Percentiles rank a stretch among this genome's conserved stretches.
These are phyloP conservation scores for Caerostris darwini DNA, from an alignment of 1,140 invertebrate genomes.

Conservation along the genomic window DNA sequence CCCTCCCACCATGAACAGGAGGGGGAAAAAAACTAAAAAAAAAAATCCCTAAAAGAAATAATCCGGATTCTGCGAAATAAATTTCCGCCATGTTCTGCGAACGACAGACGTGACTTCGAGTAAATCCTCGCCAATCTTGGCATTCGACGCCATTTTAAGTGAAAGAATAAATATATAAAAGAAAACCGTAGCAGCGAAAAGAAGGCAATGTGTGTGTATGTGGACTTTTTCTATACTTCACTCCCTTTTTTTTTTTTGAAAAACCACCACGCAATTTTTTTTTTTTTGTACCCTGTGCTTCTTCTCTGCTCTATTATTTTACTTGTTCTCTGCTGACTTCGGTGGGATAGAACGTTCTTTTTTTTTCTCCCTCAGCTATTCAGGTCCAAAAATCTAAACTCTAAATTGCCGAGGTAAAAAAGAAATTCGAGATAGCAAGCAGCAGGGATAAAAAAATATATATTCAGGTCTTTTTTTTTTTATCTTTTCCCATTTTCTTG, in stretches of 20 bases:
- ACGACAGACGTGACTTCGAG: conserved; percentile 67
- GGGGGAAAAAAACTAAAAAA: background rate
- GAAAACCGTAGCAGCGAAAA: conserved; percentile 28
- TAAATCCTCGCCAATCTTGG: conserved; percentile 73
- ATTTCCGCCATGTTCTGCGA: conserved; percentile 72
- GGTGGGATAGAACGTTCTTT: conserved; percentile 25
- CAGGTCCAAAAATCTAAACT: conserved; percentile 53
- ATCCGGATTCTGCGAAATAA: conserved; percentile 67
- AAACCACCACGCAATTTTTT: conserved; percentile 63
- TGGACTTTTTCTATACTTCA: background rate
- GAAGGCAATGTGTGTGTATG: background rate
- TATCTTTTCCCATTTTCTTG: conserved; percentile 42
- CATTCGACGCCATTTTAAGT: conserved; percentile 74
- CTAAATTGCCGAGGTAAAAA: conserved; percentile 50
- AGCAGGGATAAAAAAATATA: background rate
- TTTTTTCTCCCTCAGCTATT: conserved; percentile 42
- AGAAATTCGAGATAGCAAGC: background rate
- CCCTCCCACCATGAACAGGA: background rate
- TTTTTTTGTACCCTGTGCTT: background rate
- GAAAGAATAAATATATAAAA: conserved; percentile 67
- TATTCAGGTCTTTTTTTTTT: background rate
- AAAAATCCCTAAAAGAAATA: conserved; percentile 59
- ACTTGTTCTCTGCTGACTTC: conserved; percentile 45
- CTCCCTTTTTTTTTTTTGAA: background rate
- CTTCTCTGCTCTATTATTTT: conserved; percentile 68